Base-by-base conservation (phyloP, 2,113 vertebrate species). In the Mustela nigripes region DNA sequence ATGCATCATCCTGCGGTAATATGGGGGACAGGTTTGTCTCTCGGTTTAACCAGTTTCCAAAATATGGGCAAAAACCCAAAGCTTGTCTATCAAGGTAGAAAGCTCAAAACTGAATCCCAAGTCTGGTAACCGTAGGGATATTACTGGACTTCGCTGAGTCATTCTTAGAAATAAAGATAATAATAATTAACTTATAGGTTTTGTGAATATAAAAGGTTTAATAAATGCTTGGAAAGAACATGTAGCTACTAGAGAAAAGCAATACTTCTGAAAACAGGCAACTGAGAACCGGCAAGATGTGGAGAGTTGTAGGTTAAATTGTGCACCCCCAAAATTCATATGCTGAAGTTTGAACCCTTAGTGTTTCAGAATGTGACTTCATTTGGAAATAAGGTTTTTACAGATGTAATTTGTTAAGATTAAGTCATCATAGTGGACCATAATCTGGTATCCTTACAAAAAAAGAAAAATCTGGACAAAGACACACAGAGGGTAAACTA, bases 161-260 rank as follows among this genome's bases (percentile, higher is more conserved):
- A 83, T 69, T 28, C 22, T 95, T 90, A 69, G 19, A 95, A 95
- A 84, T 95, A 14, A 83, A 36, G 36, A n/a, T 33, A 83, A 50
- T 58, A 71, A 92, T 76, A 86, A 63, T 73, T 58, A 95, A 88
- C 19, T 50, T 82, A 18, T 4, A 95, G 11, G 11, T 79, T 86
- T 93, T 71, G 7, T 81, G 11, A 93, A 73, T 94, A 50, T 33
- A 78, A 79, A 92, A 91, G 18, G 3, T 0, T 62, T 67, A 93
- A 81, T 42, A 89, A 81, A 73, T 69, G 2, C 21, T 60, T 65
- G 24, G 14, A 86, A 1, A 65, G 18, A 22, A 92, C 95, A 60
- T 91, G 7, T 45, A 56, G 8, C 1, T 28, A 58, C 42, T n/a
- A 91, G 42, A 28, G 7, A 90, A 31, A 84, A 94, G 28, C 65